phyloP scores from a whole-genome alignment of 2,888 invertebrate genomes.

The Xiphydria camelus region DNA sequence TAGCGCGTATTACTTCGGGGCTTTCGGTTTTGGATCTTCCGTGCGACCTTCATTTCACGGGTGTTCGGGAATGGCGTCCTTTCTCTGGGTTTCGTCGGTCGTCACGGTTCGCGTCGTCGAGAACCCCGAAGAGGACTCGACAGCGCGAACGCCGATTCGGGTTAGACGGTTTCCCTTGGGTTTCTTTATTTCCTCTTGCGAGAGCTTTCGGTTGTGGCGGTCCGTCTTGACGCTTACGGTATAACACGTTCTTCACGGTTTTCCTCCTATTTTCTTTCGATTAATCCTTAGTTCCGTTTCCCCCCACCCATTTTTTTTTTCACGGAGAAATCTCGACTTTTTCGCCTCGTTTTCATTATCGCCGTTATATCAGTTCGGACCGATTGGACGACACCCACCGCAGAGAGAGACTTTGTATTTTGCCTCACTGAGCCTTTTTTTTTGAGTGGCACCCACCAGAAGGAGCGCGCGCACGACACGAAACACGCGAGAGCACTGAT shows the following conservation, averaged over 20 bases:
- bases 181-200: background rate
- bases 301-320: background rate
- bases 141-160: too few relatives aligned
- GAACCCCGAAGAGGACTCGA: too few relatives aligned
- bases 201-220: conserved; percentile 53
- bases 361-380: too few relatives aligned
- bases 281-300: background rate
- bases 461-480: conserved; percentile 31
- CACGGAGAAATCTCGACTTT: background rate
- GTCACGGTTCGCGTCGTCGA: too few relatives aligned
- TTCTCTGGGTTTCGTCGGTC: too few relatives aligned
- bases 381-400: too few relatives aligned
- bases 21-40: too few relatives aligned
- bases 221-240: conserved; percentile 45
- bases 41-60: too few relatives aligned
- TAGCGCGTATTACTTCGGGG: too few relatives aligned
- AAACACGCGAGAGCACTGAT: conserved; percentile 42
- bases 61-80: too few relatives aligned
- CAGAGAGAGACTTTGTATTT: conserved; percentile 48
- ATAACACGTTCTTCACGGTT: conserved; percentile 6
- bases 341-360: too few relatives aligned
- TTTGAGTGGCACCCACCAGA: conserved; percentile 54
- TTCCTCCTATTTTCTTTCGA: background rate
- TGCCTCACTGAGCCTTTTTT: conserved; percentile 49
- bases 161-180: too few relatives aligned